Evolutionary conservation across 2,888 invertebrate genomes (phyloP).

Genomic region (Odontomyia ornata): DNA sequence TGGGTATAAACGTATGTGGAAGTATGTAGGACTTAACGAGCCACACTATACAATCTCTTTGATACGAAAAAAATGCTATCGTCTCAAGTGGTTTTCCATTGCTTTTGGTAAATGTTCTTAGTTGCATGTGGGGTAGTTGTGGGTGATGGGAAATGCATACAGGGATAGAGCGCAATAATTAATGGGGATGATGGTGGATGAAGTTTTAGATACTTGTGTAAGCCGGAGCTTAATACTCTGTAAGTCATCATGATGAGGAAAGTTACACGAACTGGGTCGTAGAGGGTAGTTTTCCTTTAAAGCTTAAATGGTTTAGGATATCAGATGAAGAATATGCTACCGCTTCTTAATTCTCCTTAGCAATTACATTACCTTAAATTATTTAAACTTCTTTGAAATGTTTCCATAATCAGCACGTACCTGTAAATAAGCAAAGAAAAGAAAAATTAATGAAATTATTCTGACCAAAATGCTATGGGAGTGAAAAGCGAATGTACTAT

Average conservation of each 20-base stretch:
- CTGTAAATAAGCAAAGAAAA: constrained; percentile 10
- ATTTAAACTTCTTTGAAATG: no score
- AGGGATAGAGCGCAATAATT: background rate
- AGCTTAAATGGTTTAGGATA: no score
- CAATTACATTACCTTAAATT: no score
- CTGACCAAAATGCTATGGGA: background rate
- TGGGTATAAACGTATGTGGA: no score
- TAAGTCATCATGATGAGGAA: no score
- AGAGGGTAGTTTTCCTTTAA: no score
- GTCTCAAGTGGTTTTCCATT: constrained; percentile 35
- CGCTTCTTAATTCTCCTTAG: no score
- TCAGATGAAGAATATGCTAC: no score
- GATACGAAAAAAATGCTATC: constrained; percentile 9
- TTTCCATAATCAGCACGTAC: background rate
- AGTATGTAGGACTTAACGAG: no score
- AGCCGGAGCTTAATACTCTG: no score
- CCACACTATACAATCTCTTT: background rate
- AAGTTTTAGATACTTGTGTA: background rate
- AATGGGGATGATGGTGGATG: background rate
- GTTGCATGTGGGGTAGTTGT: background rate
- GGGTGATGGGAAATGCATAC: no score
- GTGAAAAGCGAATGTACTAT: background rate
- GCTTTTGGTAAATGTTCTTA: background rate
- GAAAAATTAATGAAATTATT: background rate
- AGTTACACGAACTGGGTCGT: no score